These are phyloP conservation scores for Andrena hattorfiana DNA, from an alignment of 2,888 invertebrate species.

Conservation along the genomic window DNA sequence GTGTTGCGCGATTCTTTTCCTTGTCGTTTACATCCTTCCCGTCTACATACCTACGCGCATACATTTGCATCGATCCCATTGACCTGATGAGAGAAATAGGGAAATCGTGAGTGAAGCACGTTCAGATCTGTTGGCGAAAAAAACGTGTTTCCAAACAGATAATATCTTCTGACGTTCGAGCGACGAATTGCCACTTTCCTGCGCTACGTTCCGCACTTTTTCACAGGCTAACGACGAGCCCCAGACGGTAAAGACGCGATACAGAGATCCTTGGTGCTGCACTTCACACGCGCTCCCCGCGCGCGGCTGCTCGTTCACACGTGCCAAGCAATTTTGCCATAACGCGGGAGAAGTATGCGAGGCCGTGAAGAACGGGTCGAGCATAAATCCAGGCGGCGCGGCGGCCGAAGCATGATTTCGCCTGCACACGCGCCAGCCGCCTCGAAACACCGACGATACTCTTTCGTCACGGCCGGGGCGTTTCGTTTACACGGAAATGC, in stretches of 20 bases:
- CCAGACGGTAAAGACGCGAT: neutral
- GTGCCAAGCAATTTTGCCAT: slow-evolving; percentile 50
- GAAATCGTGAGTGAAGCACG: neutral
- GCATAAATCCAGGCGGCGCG: slow-evolving; percentile 12
- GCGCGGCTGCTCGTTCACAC: slow-evolving; percentile 39
- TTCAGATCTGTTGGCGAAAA: neutral
- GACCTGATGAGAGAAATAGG: no score
- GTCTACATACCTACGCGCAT: no score
- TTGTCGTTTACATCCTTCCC: no score
- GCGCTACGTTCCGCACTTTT: slow-evolving; percentile 8
- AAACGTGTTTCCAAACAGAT: neutral
- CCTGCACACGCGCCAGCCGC: slow-evolving; percentile 10
- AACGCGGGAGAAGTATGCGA: slow-evolving; percentile 43
- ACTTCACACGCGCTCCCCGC: slow-evolving; percentile 10
- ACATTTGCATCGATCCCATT: no score
- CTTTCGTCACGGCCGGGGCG: slow-evolving; percentile 44
- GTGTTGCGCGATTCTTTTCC: neutral
- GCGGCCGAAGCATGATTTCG: slow-evolving; percentile 29
- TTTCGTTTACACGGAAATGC: slow-evolving; percentile 63
- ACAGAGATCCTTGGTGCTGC: slow-evolving; percentile 6
- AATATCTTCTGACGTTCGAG: neutral
- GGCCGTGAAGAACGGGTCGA: slow-evolving; percentile 25
- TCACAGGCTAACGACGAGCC: neutral
- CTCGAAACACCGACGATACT: slow-evolving; percentile 45
- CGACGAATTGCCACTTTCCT: slow-evolving; percentile 23